Conservation (phyloP, 2,888 invertebrate species). For the Chironomus riparius region DNA sequence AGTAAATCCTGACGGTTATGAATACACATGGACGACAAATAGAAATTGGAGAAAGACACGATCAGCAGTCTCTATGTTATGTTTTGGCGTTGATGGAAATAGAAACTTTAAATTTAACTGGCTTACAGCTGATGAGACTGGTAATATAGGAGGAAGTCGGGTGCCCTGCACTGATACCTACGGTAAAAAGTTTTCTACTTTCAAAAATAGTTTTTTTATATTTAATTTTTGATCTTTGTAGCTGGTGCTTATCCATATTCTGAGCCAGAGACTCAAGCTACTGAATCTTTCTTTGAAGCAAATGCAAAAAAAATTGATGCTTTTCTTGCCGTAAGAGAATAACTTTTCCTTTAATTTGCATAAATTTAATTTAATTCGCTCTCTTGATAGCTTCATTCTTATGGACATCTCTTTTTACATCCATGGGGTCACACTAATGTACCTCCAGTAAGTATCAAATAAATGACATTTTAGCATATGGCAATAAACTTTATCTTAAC, state of each 20-base stretch:
- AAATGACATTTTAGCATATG: background rate
- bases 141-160: conserved; percentile 38
- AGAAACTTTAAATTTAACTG: conserved; percentile 50
- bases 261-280: background rate
- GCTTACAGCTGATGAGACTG: conserved; percentile 32
- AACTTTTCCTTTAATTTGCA: background rate
- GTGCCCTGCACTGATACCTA: conserved; percentile 47
- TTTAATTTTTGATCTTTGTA: background rate
- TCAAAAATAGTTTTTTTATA: background rate
- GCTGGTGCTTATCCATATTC: background rate
- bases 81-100: conserved; percentile 48
- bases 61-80: background rate
- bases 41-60: conserved; percentile 49
- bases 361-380: background rate
- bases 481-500: too few species aligned
- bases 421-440: background rate
- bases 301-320: background rate
- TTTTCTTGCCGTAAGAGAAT: background rate
- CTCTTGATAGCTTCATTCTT: background rate
- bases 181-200: conserved; percentile 29
- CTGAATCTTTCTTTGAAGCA: background rate
- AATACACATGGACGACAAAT: conserved; percentile 42
- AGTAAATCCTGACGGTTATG: conserved; percentile 30
- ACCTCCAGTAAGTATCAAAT: background rate
- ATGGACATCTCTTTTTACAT: background rate